phyloP scores from a whole-genome alignment of 2,113 vertebrate genomes.

The Cyphomyrus plagiostoma region DNA sequence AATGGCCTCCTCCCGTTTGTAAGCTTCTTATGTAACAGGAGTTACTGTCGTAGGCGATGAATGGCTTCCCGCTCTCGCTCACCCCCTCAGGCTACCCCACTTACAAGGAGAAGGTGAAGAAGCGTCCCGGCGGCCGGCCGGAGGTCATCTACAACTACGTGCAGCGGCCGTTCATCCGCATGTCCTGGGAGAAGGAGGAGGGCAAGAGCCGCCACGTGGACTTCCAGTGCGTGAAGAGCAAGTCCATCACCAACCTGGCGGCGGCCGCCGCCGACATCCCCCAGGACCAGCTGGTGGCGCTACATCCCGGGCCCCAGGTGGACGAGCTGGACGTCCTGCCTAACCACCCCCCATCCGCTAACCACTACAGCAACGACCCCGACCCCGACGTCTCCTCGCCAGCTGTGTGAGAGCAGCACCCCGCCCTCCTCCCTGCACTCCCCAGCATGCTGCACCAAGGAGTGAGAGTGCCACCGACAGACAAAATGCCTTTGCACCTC shows the following conservation, averaged over 20 bases:
- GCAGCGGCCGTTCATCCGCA: slow-evolving; percentile 94
- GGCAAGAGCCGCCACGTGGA: slow-evolving; percentile 97
- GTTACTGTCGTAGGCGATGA: background rate
- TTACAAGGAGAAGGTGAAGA: slow-evolving; percentile 98
- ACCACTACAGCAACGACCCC: slow-evolving; percentile 70
- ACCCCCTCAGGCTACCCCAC: slow-evolving; percentile 79
- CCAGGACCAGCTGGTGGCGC: slow-evolving; percentile 91
- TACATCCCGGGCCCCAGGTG: slow-evolving; percentile 93
- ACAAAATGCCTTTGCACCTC: slow-evolving; percentile 71
- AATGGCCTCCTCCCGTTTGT: too few relatives aligned
- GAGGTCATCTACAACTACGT: slow-evolving; percentile 99
- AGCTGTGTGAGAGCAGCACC: slow-evolving; percentile 62
- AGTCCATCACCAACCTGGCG: slow-evolving; percentile 93
- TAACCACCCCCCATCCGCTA: slow-evolving; percentile 67
- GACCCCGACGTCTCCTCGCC: slow-evolving; percentile 83
- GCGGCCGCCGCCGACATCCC: slow-evolving; percentile 93
- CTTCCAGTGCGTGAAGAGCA: slow-evolving; percentile 98
- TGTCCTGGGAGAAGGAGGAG: slow-evolving; percentile 99
- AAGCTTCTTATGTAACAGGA: background rate
- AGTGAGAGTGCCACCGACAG: slow-evolving; percentile 60
- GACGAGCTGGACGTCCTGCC: slow-evolving; percentile 95
- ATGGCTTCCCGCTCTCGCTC: background rate
- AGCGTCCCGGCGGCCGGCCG: slow-evolving; percentile 85
- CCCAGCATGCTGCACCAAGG: slow-evolving; percentile 56
- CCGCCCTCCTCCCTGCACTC: slow-evolving; percentile 29